phyloP scores from a whole-genome alignment of 2,888 invertebrate genomes.

The Zygaena filipendulae region DNA sequence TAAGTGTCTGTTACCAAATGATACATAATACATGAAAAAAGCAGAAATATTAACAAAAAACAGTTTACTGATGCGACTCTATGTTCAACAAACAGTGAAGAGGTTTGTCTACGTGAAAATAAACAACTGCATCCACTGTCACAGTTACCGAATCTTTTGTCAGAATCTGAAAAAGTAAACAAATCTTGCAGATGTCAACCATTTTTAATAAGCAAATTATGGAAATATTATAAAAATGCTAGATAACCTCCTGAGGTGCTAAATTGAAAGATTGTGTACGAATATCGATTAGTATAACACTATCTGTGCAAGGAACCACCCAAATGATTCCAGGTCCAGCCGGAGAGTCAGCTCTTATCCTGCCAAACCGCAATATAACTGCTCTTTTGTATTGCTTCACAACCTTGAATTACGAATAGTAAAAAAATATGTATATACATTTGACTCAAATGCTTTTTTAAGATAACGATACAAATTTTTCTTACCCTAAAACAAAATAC shows the following conservation, averaged over 20 bases:
- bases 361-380: constrained; percentile 66
- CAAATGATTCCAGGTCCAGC: constrained; percentile 87
- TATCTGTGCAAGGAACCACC: constrained; percentile 89
- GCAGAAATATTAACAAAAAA: constrained; percentile 6
- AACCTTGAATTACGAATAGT: constrained; percentile 37
- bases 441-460: constrained; percentile 1
- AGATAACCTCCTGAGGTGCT: constrained; percentile 87
- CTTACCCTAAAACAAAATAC: constrained; percentile 30
- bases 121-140: constrained; percentile 86
- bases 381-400: constrained; percentile 63
- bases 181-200: no score
- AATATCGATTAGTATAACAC: constrained; percentile 85
- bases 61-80: constrained; percentile 26
- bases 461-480: no score
- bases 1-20: background rate
- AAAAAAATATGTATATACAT: constrained; percentile 3
- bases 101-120: constrained; percentile 77
- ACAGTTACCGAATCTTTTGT: constrained; percentile 91
- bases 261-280: constrained; percentile 93
- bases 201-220: no score
- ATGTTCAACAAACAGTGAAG: constrained; percentile 71
- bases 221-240: no score
- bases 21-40: no score
- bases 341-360: constrained; percentile 40
- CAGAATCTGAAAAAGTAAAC: constrained; percentile 75